Conservation (phyloP, 2,888 invertebrate species). For the Clitarchus hookeri region DNA sequence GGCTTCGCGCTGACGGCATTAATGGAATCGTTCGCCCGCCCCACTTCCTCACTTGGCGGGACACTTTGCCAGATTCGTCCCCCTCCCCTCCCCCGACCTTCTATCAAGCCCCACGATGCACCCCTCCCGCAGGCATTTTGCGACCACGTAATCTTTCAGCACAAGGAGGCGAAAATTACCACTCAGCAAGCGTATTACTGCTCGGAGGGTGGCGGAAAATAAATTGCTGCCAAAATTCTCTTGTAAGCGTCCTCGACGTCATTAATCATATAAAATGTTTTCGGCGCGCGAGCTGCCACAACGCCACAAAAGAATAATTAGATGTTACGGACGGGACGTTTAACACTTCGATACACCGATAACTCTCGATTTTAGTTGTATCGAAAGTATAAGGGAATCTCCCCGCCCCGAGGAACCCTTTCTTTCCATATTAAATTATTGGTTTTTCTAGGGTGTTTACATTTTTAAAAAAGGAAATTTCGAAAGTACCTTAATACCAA, state of each 20-base stretch:
- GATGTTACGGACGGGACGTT: too few relatives aligned
- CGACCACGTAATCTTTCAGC: slow-evolving; percentile 14
- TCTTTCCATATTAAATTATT: too few relatives aligned
- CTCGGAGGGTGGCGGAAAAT: background rate
- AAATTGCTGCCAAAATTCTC: background rate
- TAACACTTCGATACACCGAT: too few relatives aligned
- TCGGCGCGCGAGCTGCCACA: too few relatives aligned
- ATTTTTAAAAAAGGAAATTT: too few relatives aligned
- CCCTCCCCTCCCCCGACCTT: background rate
- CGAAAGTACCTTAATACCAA: too few relatives aligned
- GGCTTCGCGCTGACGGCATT: slow-evolving; percentile 2
- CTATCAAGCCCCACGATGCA: background rate
- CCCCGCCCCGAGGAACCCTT: too few relatives aligned
- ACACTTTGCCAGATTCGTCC: background rate
- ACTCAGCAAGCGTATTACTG: background rate
- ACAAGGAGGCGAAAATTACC: slow-evolving; percentile 4
- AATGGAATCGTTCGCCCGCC: background rate
- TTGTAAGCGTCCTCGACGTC: background rate
- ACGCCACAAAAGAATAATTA: too few relatives aligned
- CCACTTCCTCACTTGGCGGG: background rate
- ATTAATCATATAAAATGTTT: background rate
- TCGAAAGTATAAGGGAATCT: too few relatives aligned
- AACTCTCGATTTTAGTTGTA: too few relatives aligned
- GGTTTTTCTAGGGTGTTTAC: too few relatives aligned
- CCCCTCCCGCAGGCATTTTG: background rate